Evolutionary conservation across 2,113 vertebrate genomes (phyloP), one percentile per base, ranked within the genome.

Genomic region (Myotis yumanensis): DNA sequence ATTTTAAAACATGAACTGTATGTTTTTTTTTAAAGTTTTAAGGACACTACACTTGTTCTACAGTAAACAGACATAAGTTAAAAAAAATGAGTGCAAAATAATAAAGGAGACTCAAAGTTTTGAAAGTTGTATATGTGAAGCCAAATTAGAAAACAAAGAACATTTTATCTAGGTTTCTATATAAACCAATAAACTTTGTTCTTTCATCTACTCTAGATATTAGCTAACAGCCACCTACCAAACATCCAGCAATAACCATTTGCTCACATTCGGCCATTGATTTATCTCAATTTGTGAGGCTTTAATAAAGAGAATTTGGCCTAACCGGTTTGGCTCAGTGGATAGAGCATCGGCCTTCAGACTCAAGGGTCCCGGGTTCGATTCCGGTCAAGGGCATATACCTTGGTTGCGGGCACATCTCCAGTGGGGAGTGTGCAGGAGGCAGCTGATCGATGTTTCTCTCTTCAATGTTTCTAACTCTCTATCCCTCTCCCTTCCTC

Each of bases 61-160:
- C 91, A 97, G 97, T 97, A 98, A 98, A 98, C 97, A 98, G 97
- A 98, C 96, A 98, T 98, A 98, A 97, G 90, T 97, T 90, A 97
- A 96, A 97, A 96, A 97, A 73, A 96, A 97, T 62, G 46, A 97
- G 82, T 97, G 94, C 90, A 97, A 97, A 94, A 95, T 17, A 97
- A 92, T 87, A 96, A 97, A 96, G 94, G 92, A 93, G 91, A 95
- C 80, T 66, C 93, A 96, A 96, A 97, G 76, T 96, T 95, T 97
- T 81, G 95, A 96, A 96, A 95, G 69, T 97, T 97, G 84, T 96
- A 96, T 95, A 97, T 97, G 82, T 87, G 97, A 98, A 97, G 89
- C 59, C 95, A 96, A 96, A 96, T 89, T 81, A 97, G 0, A 52
- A 96, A 80, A 85, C 77, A 87, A 94, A 84, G 86, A 91, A 96